phyloP scores from a whole-genome alignment of 2,888 invertebrate species.

The Malthinus seriepunctatus region DNA sequence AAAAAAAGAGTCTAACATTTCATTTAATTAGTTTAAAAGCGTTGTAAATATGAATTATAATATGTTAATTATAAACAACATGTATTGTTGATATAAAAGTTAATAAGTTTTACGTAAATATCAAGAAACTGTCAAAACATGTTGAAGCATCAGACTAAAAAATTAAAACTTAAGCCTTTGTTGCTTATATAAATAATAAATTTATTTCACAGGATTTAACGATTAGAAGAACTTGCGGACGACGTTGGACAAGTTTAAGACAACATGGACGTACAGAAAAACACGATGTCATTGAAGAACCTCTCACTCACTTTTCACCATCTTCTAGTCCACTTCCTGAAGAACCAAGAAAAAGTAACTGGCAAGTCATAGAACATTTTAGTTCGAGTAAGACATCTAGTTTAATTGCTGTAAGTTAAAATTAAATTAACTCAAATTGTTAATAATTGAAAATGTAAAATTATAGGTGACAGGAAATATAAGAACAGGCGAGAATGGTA shows the following conservation, averaged over 20 bases:
- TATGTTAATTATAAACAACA: too few species aligned
- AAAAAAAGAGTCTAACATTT: too few species aligned
- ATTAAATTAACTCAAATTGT: not conserved
- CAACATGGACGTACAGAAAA: constrained; percentile 54
- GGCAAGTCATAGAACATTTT: constrained; percentile 91
- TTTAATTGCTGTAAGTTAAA: constrained; percentile 62
- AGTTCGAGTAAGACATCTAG: constrained; percentile 64
- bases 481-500: constrained; percentile 47
- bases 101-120: too few species aligned
- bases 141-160: too few species aligned
- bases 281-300: constrained; percentile 38
- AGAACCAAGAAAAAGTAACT: constrained; percentile 79
- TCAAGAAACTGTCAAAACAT: too few species aligned
- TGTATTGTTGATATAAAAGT: too few species aligned
- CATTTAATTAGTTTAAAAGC: too few species aligned
- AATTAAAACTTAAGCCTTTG: too few species aligned
- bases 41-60: too few species aligned
- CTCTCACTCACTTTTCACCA: constrained; percentile 54
- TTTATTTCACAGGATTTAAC: constrained; percentile 45
- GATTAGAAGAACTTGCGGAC: constrained; percentile 47
- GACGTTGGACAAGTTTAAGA: constrained; percentile 59
- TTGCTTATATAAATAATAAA: too few species aligned
- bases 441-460: not conserved
- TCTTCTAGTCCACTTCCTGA: constrained; percentile 60
- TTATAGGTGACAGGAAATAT: constrained; percentile 46